Base-by-base conservation (phyloP, 2,113 vertebrate genomes). In the Neolamprologus devosi region DNA sequence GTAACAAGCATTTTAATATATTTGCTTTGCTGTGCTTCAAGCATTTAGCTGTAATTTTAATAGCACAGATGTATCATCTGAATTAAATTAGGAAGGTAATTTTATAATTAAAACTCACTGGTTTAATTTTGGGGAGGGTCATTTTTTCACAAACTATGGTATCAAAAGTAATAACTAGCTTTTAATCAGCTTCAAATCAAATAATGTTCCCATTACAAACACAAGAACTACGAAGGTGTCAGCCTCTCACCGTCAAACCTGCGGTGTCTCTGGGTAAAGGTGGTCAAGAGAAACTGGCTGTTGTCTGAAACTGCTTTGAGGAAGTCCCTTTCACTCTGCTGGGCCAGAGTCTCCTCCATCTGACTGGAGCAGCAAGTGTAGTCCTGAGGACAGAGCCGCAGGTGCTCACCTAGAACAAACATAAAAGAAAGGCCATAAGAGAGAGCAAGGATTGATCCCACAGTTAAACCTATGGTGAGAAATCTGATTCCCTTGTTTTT, bases 351-450 rank as follows among this genome's bases (percentile, higher is more conserved):
- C 87, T 97, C 97, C 93, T 98, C 97, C 93, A 97, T 97, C 88
- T 97, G 95, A 85, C 97, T 97, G 93, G 97, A 97, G 95, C 98
- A 98, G 96, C 97, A 98, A 75, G 97, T 98, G 95, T 98, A 98
- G 90, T 97, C 97, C 92, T 97, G 97, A 81, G 97, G 97, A 91
- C 98, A 98, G 89, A 97, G 95, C 26, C 96, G 97, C 85, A 98
- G 96, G 94, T 98, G 98, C 93, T 98, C 97, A 37, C 98, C 98
- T 98, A 82, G 47, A 47, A 26, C 81, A 81, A 68, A 17, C 81
- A 51, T 40, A 58, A 60, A 53, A 87, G 14, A 58, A 58, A 83
- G 80, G 51, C 13, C 81, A 53, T 53, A 63, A 28, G 28, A 33
- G 54, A 55, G 17, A 47, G 23, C 49, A 49, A 40, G n/a, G 11